Percentiles rank a stretch among this genome's conserved stretches.
Evolutionary conservation across 2,797 vertebrate species (phyloP).

Genomic region (Neopelma chrysocephalum): DNA sequence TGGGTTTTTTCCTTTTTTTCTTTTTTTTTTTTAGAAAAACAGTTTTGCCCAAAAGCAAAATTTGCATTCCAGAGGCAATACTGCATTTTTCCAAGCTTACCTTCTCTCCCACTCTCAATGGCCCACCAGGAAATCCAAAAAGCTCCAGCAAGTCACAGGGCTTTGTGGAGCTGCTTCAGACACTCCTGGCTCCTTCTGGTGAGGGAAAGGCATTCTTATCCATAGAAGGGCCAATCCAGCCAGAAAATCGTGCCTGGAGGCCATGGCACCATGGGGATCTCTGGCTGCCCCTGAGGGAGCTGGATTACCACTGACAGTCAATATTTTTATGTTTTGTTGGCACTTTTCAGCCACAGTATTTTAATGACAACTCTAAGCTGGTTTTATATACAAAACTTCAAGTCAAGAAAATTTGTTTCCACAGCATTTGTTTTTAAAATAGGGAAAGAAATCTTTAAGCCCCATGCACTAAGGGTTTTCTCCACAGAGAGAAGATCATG

Average conservation of each 20-base stretch:
- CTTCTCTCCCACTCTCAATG: not conserved
- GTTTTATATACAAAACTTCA: not conserved
- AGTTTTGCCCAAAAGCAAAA: not conserved
- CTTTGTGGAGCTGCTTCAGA: not conserved
- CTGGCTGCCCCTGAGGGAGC: not conserved
- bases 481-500: not conserved
- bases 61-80: not conserved
- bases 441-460: not conserved
- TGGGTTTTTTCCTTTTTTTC: accelerated
- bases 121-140: not conserved
- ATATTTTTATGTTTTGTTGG: not conserved
- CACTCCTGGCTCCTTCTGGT: not conserved
- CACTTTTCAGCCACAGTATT: not conserved
- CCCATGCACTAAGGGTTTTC: not conserved
- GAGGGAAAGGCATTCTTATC: not conserved
- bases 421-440: not conserved
- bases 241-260: not conserved
- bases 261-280: not conserved
- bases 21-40: not conserved
- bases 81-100: not conserved
- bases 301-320: not conserved
- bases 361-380: not conserved
- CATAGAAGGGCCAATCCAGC: not conserved
- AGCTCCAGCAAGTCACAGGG: not conserved
- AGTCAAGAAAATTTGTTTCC: accelerated